Base-by-base conservation (phyloP, 2,888 invertebrate genomes). In the Mythimna vitellina region DNA sequence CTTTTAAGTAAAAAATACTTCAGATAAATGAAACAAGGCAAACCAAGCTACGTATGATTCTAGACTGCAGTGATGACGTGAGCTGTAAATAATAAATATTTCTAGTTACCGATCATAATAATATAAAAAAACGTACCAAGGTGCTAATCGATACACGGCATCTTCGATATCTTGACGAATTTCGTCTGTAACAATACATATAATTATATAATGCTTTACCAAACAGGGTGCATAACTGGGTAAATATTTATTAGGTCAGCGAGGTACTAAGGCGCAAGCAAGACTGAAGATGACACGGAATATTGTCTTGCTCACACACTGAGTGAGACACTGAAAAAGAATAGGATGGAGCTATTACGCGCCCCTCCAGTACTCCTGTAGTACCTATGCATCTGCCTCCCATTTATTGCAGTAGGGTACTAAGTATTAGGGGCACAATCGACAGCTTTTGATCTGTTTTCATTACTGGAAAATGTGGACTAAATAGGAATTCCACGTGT, bases 91-190 rank as follows among this genome's bases (percentile, higher is more conserved):
- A 0, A 58, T 35, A n/a, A 12, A n/a, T 7, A 35, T 12, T 7
- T 35, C n/a, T 20, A 58, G 12, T 35, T 22, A 22, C 22, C 53
- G 53, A 9, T 17, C 0, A 32, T 32, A 32, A 20, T 12, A 22
- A 38, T n/a, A n/a, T n/a, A 72, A 61, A 62, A 51, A 35, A 29
- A 83, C 89, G 96, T 96, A 97, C 99, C 99, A 99, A 66, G 99
- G 99, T 88, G 99, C 98, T 92, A 99, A 97, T 86, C 99, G 97
- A 90, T 98, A 98, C 0, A 99, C 98, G 8, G 99, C 98, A 95
- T 99, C 99, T 96, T 99, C 99, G 75, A 99, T 98, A 89, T 99
- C 99, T 94, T 99, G 99, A 4, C 99, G 97, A 84, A 99, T 99
- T 97, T 99, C 99, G 96, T 99, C 99, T 99, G 93, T 60, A 97